Conservation (phyloP, 2,888 invertebrate species). For the Cataglyphis albicans region DNA sequence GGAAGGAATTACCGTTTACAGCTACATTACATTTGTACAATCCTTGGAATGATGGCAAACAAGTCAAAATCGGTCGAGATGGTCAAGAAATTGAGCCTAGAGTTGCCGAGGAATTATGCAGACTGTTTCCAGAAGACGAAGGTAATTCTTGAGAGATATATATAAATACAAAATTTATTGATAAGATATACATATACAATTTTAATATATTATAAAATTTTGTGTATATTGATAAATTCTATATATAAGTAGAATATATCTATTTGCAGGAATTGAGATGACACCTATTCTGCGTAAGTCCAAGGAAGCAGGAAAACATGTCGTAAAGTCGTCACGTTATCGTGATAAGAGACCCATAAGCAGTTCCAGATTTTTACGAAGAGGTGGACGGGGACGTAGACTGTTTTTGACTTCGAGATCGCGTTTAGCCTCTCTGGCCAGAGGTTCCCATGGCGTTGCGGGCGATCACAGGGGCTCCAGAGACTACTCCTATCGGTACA, state of each 20-base stretch:
- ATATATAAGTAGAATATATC: constrained; percentile 11
- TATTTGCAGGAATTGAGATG: constrained; percentile 90
- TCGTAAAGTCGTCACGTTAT: constrained; percentile 86
- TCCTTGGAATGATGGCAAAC: constrained; percentile 99
- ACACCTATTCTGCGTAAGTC: constrained; percentile 94
- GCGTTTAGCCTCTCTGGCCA: constrained; percentile 86
- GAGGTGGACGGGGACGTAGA: constrained; percentile 86
- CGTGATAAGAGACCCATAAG: constrained; percentile 78
- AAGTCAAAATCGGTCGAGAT: constrained; percentile 99
- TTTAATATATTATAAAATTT: neutral
- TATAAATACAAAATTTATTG: neutral
- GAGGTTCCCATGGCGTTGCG: constrained; percentile 80
- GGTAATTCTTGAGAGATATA: constrained; percentile 83
- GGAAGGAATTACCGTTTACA: constrained; percentile 96
- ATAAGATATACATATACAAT: constrained; percentile 5
- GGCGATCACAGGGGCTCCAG: constrained; percentile 81
- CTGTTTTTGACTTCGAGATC: constrained; percentile 90
- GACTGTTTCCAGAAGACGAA: constrained; percentile 97
- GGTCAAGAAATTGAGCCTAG: constrained; percentile 99
- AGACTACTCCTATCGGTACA: constrained; percentile 82
- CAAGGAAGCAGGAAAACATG: constrained; percentile 92
- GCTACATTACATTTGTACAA: constrained; percentile 97
- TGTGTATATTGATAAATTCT: neutral
- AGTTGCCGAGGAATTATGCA: constrained; percentile 97
- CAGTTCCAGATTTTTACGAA: constrained; percentile 82